Conservation (phyloP, 2,888 invertebrate genomes). For the Drosophila suboccidentalis region DNA sequence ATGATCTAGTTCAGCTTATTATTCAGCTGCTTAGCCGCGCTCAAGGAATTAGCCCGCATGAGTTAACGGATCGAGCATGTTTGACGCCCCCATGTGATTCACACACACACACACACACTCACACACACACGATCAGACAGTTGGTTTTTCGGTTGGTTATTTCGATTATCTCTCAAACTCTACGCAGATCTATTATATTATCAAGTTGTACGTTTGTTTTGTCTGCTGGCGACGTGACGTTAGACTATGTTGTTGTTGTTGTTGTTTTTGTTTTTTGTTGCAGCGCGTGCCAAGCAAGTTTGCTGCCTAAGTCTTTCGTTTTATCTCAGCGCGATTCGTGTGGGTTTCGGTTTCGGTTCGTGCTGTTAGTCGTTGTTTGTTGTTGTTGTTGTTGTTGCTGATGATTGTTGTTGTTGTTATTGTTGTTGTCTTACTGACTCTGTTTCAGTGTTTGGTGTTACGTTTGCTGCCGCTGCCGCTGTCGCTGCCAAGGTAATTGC, state of each 20-base stretch:
- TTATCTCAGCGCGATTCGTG: conserved; percentile 54
- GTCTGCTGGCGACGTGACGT: conserved; percentile 50
- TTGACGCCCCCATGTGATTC: conserved; percentile 59
- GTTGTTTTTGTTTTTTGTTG: conserved; percentile 7
- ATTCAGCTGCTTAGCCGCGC: conserved; percentile 21
- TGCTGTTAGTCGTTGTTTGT: conserved; percentile 43
- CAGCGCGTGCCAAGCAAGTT: conserved; percentile 66
- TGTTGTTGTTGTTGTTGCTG: conserved; percentile 17
- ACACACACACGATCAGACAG: not conserved
- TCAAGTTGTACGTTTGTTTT: conserved; percentile 56
- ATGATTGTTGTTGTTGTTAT: conserved; percentile 28
- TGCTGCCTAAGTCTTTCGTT: conserved; percentile 64
- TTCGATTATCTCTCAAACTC: conserved; percentile 23
- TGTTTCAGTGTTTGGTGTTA: conserved; percentile 56
- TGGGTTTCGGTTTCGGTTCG: conserved; percentile 57
- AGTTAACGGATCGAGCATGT: conserved; percentile 44
- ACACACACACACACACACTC: conserved; percentile 1
- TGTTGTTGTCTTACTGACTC: conserved; percentile 58
- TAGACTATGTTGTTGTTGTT: conserved; percentile 23
- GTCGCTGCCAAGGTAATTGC: conserved; percentile 73
- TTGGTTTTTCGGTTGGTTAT: conserved; percentile 7
- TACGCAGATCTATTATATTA: conserved; percentile 55
- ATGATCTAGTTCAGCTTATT: conserved; percentile 39
- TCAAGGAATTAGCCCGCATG: conserved; percentile 25
- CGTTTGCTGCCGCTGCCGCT: conserved; percentile 46